Conservation (phyloP, 2,797 vertebrate genomes). For the Pseudomugil gertrudae region DNA sequence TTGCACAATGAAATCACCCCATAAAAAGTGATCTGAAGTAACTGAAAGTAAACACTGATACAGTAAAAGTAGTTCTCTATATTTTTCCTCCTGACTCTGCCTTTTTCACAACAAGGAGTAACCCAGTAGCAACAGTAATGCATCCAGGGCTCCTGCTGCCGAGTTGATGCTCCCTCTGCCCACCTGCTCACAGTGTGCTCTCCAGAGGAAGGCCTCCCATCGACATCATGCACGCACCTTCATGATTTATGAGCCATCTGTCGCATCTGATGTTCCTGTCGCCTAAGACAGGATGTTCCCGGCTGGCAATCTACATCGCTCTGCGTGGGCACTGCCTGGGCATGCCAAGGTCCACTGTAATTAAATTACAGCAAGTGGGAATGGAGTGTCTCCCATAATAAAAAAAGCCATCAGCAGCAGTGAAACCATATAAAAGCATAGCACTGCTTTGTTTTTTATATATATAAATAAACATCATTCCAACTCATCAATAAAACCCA, state of each 20-base stretch:
- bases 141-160: slow-evolving; percentile 56
- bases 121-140: slow-evolving; percentile 46
- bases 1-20: slow-evolving; percentile 10
- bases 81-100: slow-evolving; percentile 28
- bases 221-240: slow-evolving; percentile 71
- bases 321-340: slow-evolving; percentile 73
- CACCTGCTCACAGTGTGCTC: slow-evolving; percentile 69
- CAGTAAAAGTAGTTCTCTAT: slow-evolving; percentile 18
- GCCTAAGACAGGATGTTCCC: slow-evolving; percentile 81
- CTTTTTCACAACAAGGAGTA: slow-evolving; percentile 50
- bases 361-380: slow-evolving; percentile 82
- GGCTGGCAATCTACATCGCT: slow-evolving; percentile 73
- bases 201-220: slow-evolving; percentile 77
- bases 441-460: slow-evolving; percentile 6
- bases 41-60: slow-evolving; percentile 13
- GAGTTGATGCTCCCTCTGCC: slow-evolving; percentile 61
- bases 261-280: slow-evolving; percentile 82
- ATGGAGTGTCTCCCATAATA: slow-evolving; percentile 50
- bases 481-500: background rate
- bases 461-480: background rate
- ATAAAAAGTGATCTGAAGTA: slow-evolving; percentile 13
- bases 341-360: slow-evolving; percentile 82
- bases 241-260: slow-evolving; percentile 88
- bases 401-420: slow-evolving; percentile 18
- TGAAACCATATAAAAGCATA: slow-evolving; percentile 34